Base-by-base conservation (phyloP, 2,888 invertebrate species). In the Xestia xanthographa region DNA sequence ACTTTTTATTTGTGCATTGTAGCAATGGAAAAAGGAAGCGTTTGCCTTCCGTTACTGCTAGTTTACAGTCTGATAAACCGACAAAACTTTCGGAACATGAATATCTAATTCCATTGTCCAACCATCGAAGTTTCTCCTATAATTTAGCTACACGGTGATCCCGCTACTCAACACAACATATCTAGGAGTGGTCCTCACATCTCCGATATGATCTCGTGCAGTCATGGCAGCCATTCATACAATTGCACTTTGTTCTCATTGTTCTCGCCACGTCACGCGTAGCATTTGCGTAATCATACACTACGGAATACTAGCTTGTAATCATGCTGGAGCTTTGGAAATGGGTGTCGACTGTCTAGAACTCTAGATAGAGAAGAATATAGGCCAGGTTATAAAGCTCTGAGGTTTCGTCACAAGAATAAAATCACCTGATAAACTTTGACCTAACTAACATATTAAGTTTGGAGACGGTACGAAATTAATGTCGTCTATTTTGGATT, bases 201-300 rank as follows among this genome's bases (percentile, higher is more conserved):
- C 80, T 66, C 58, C 56, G 58, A 77, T 77, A 69, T 41, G 62
- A 82, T 83, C 78, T 82, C 62, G 38, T 66, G 60, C 60, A 60
- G 20, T 60, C 60, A 60, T 60, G 60, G 70, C 82, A 70, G 62
- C 69, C 67, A 70, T 77, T 80, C 75, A 72, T 83, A 84, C 84
- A 84, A 84, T 81, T 74, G 83, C 84, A 79, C 72, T 82, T 72
- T 56, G 72, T 58, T 83, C 72, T 73, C 75, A 84, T 84, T 84
- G 84, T 84, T 78, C 71, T 20, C 4, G 38, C 22, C 75, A 58
- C 78, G 62, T 81, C 84, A 78, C 84, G 84, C 84, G 84, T 84
- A 69, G 56, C 85, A 84, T 84, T 84, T 84, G 84, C 84, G 84
- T 84, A 84, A 84, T 84, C 78, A 84, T 65, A 84, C 75, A 68